Evolutionary conservation across 2,113 vertebrate genomes (phyloP).

Genomic region (Malurus cyaneus): DNA sequence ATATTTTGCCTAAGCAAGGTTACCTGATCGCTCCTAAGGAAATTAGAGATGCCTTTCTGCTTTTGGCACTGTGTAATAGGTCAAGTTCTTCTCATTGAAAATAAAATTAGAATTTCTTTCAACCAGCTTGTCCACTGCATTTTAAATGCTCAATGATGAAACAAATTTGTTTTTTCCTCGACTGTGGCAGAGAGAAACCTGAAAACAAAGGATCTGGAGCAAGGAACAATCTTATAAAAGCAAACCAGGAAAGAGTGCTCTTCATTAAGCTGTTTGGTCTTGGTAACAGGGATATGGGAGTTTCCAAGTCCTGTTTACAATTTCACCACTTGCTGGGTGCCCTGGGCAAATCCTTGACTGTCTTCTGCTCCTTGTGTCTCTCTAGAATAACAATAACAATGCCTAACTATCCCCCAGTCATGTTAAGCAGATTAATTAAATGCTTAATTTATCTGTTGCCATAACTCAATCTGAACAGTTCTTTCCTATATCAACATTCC

Average conservation of each 20-base stretch:
- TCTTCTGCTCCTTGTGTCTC: not conserved
- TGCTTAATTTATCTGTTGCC: not conserved
- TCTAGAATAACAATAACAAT: not conserved
- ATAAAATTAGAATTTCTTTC: not conserved
- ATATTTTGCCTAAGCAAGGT: not conserved
- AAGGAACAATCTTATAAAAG: not conserved
- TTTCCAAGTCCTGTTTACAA: not conserved
- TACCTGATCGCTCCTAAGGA: not conserved
- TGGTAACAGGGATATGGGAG: not conserved
- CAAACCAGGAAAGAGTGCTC: not conserved
- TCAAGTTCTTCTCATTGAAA: not conserved
- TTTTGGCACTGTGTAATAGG: not conserved
- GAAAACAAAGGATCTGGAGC: not conserved
- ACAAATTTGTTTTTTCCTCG: not conserved
- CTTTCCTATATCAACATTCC: not conserved
- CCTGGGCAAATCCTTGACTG: not conserved
- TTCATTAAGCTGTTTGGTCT: not conserved
- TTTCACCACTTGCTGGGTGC: not conserved
- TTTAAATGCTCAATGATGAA: not conserved
- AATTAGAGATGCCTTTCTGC: not conserved
- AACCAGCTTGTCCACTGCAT: not conserved
- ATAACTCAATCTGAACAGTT: not conserved
- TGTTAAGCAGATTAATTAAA: not conserved
- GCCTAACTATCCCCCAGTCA: not conserved
- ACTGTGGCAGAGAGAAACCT: not conserved